Evolutionary conservation across 2,797 vertebrate species (phyloP), one percentile per base, ranked within the genome.

Genomic region (Benthosema pterotum): DNA sequence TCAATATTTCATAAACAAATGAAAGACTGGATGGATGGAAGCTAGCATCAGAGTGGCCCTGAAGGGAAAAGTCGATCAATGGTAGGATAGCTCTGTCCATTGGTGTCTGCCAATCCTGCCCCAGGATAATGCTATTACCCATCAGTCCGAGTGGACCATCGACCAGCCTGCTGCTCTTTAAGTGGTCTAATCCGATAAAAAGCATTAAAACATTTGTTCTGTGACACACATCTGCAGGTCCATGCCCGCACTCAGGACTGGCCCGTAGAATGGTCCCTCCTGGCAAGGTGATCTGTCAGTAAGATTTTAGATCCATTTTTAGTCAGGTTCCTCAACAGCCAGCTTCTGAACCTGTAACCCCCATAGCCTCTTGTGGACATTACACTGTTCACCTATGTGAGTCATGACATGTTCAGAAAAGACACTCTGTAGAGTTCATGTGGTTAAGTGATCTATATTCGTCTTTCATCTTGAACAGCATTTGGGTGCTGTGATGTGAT

Each of bases 1-100:
- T 94, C 89, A 93, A 93, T 93, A 94, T 93, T 94, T 93, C 82
- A 92, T 91, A 87, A 89, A 90, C 88, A 88, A 90, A 85, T 83
- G 76, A 87, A 81, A 85, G 75, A 74, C 70, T 78, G 85, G 85
- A 88, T 81, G 73, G 80, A 86, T 81, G 73, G 80, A 86, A 69
- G 71, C 63, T 15, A 64, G 83, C 80, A 60, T 83, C 76, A 70
- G 80, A 77, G 78, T 15, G 71, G 55, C 83, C 77, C 88, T 65
- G 77, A 60, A 86, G 84, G 59, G 46, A 22, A 43, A 52, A 58
- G 65, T 50, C 67, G 72, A 92, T 93, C 92, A 87, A 88, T 91
- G 85, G 72, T 17, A 68, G 83, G 72, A 86, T 79, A 60, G 78
- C 71, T 85, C 79, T 65, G 75, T 67, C 74, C 32, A 46, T 63